Conservation (phyloP, 92 coral and sea anemone genomes). For the Heteractis magnifica region DNA sequence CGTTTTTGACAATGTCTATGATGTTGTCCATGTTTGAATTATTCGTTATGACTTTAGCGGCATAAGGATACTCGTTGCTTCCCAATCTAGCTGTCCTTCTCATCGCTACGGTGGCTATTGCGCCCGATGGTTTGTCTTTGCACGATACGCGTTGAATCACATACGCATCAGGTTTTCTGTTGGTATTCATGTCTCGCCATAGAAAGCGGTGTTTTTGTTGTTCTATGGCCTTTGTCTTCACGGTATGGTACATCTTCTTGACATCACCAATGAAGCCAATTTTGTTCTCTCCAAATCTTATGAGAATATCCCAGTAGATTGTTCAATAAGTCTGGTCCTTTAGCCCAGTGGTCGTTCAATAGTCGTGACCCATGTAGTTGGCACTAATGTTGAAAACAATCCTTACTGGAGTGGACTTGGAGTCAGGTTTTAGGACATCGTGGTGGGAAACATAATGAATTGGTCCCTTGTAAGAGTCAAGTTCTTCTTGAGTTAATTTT, state of each 20-base stretch:
- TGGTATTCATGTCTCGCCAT: constrained; percentile 28
- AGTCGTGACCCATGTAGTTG: constrained; percentile 27
- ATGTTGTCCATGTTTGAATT: no score
- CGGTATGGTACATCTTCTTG: constrained; percentile 37
- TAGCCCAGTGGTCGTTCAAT: constrained; percentile 41
- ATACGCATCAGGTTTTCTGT: constrained; percentile 27
- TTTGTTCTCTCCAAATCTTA: constrained; percentile 59
- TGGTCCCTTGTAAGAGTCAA: constrained; percentile 32
- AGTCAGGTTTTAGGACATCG: constrained; percentile 44
- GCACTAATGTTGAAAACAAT: constrained; percentile 56
- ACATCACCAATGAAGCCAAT: constrained; percentile 45
- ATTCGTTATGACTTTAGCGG: constrained; percentile 24
- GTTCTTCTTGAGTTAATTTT: constrained; percentile 34
- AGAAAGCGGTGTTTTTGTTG: constrained; percentile 39
- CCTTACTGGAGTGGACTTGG: constrained; percentile 37
- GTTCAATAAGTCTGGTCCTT: constrained; percentile 31
- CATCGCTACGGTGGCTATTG: constrained; percentile 41
- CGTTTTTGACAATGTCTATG: no score
- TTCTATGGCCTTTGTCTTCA: neutral
- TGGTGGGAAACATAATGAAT: constrained; percentile 31
- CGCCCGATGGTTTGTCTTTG: no score
- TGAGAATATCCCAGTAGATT: constrained; percentile 46
- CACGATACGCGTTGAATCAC: constrained; percentile 45
- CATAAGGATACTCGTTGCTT: constrained; percentile 17
- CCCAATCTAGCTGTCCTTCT: constrained; percentile 37